Evolutionary conservation across 2,113 vertebrate genomes (phyloP), one percentile per base, ranked within the genome.

Genomic region (Centropus unirufus): DNA sequence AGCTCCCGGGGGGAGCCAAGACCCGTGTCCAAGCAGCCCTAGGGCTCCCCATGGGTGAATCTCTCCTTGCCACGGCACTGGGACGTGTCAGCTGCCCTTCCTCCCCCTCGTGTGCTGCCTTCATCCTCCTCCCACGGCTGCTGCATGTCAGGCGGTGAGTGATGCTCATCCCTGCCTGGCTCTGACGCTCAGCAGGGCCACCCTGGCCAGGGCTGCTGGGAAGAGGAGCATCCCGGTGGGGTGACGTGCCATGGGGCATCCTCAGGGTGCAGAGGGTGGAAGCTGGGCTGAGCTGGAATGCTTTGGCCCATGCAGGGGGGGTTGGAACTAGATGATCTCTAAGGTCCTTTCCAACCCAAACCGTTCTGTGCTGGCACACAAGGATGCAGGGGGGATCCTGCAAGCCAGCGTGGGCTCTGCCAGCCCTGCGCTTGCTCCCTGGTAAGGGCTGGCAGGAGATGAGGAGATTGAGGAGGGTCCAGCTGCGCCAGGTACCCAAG

Each of bases 31-130:
- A 44, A 44, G 68, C 42, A 66, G 72, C 51, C 54, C 75, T 20
- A 22, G 62, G 75, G 79, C 61, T 72, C 93, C 42, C 4, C 11
- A 32, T 5, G 7, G 83, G 70, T 2, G 1, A n/a, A 30, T 78
- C 51, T 57, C 90, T 42, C 62, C 24, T 24, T 1, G 0, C 2
- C 1, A 1, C 0, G 0, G 24, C 1, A 6, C 74, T 67, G 59
- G 46, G 59, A 73, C 1, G 1, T 24, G 62, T 23, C 4, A 4
- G 39, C 32, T 2, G 2, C 69, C 83, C 69, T 91, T 62, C 47
- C 40, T 87, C 70, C 62, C 36, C 15, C 15, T 36, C 9, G 6
- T 49, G 63, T 46, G 70, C 49, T 2, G 5, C 69, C 62, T 55
- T 86, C 75, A 1, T 6, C 75, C 55, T 68, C 54, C 54, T 67